Evolutionary conservation across 2,113 vertebrate species (phyloP).

Genomic region (Bubo bubo): DNA sequence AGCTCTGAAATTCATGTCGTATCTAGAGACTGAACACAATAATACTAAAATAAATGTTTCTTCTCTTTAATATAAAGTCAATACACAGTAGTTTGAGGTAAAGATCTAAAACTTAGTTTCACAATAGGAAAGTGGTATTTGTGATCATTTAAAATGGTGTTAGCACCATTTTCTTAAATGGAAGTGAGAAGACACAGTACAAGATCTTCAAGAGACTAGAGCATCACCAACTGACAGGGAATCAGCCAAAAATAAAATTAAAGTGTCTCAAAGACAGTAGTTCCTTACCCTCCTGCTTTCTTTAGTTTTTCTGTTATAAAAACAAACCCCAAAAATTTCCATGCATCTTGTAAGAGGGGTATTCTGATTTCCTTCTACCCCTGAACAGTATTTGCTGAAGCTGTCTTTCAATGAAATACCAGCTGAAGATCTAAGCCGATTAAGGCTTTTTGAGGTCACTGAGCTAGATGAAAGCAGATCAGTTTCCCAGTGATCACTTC

Average conservation of each 20-base stretch:
- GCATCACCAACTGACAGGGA: background rate
- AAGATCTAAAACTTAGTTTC: background rate
- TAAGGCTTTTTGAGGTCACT: conserved; percentile 64
- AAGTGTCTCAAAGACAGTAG: background rate
- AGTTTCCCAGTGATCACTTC: background rate
- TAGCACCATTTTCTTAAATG: background rate
- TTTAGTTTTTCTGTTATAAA: background rate
- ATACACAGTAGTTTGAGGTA: background rate
- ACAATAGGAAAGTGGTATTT: background rate
- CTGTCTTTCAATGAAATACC: conserved; percentile 35
- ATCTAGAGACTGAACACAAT: background rate
- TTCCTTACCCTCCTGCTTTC: background rate
- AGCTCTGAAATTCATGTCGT: background rate
- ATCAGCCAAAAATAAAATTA: background rate
- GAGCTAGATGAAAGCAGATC: conserved; percentile 42
- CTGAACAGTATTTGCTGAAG: background rate
- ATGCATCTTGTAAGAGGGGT: background rate
- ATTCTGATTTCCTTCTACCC: background rate
- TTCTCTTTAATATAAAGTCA: background rate
- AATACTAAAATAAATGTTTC: background rate
- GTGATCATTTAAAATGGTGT: background rate
- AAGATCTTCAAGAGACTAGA: background rate
- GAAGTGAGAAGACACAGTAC: background rate
- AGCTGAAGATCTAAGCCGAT: conserved; percentile 64
- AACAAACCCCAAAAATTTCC: background rate